Evolutionary conservation across 64 coral and sea anemone species (phyloP), one percentile per base, ranked within the genome.

Genomic region (Pachyseris speciosa): DNA sequence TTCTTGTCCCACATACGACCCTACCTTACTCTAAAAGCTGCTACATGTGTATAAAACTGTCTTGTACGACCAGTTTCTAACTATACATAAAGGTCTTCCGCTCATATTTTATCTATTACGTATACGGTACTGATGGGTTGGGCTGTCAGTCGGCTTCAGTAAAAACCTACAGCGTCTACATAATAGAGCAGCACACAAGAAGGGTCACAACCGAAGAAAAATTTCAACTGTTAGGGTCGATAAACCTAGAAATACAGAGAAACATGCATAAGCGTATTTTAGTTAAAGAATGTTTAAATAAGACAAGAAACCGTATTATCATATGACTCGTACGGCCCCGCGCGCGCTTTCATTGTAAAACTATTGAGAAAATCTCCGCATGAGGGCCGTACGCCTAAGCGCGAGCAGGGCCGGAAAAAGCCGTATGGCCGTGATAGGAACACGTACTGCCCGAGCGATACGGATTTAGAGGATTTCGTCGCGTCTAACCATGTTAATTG

Each of bases 11-110:
- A 84, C 42, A 93, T 93, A 87, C 73, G 91, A 38, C 60, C 72
- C 13, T 87, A 70, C 65, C 33, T 93, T n/a, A 87, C 91, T 8
- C 2, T 81, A 30, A 33, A 93, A 87, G 84, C 63, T 36, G 84
- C 83, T 10, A 87, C 87, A 33, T 87, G 45, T 87, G 48, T 87
- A 3, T 87, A 93, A 17, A 57, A 72, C 33, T 83, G 44, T 72
- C 11, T 69, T 28, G 69, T 83, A 50, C 40, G 37, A 16, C 60
- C 87, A 3, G 37, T 89, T 65, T 78, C 78, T n/a, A 69, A 25
- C 47, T 55, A 90, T 44, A 67, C 42, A 17, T n/a, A n/a, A n/a
- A n/a, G n/a, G n/a, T n/a, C n/a, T n/a, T n/a, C n/a, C n/a, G n/a
- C n/a, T n/a, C n/a, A n/a, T n/a, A n/a, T n/a, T n/a, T n/a, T n/a